Percentiles rank a stretch among this genome's conserved stretches.
Evolutionary conservation across 2,113 vertebrate species (phyloP).

Genomic region (Elachura formosa): DNA sequence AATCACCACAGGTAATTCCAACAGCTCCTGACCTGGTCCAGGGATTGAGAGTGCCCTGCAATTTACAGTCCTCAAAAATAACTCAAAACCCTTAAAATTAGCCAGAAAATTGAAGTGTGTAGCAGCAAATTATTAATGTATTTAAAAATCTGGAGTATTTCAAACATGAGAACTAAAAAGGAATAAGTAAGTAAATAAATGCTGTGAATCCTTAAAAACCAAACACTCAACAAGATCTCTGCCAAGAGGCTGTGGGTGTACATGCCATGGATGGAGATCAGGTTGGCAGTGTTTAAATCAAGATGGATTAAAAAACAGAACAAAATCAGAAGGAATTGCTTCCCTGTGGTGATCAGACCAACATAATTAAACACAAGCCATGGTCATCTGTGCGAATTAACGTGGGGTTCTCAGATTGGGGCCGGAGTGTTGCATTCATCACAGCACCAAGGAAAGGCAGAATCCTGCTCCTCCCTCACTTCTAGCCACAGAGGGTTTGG

Average conservation of each 20-base stretch:
- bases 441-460: neutral
- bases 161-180: neutral
- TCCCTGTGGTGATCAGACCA: neutral
- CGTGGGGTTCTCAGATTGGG: neutral
- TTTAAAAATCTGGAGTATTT: neutral
- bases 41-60: neutral
- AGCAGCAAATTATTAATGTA: neutral
- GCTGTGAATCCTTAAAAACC: neutral
- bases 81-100: neutral
- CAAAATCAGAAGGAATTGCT: neutral
- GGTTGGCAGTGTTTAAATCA: neutral
- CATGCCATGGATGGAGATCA: neutral
- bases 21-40: neutral
- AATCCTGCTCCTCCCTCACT: neutral
- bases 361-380: neutral
- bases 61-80: neutral
- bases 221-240: neutral
- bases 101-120: neutral
- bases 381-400: neutral
- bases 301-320: neutral
- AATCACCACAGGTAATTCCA: neutral
- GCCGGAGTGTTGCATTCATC: neutral
- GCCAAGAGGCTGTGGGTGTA: neutral
- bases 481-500: accelerated
- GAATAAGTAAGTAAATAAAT: neutral